Base-by-base conservation (phyloP, 2,113 vertebrate species). In the Rhinolophus sinicus region DNA sequence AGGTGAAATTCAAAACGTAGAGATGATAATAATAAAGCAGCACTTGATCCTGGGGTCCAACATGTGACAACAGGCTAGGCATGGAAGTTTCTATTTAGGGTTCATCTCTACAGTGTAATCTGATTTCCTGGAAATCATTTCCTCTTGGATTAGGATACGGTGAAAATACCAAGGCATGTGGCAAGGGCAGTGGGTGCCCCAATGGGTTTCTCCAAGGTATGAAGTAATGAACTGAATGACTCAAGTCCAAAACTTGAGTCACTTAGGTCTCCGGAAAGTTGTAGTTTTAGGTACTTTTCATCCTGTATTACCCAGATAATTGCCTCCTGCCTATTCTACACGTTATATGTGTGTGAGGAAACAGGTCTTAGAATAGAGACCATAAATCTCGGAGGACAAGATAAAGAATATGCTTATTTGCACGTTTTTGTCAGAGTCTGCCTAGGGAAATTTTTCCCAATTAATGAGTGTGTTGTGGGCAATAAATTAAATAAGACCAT, bases 321-420 rank as follows among this genome's bases (percentile, higher is more conserved):
- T 88, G 82, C 54, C 47, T 96, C 35, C 11, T 44, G 10, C 21
- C 38, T 38, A 64, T 67, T 86, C 44, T 38, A 75, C 50, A 64
- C 30, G 3, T 52, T 60, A 83, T 60, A 83, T 26, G 19, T 12
- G 56, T 22, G 35, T 4, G 35, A 94, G 76, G 72, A 64, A 84
- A 93, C 52, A 91, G 47, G 76, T 19, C n/a, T 80, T 21, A 21
- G 44, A 78, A 56, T 24, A 72, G 3, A 80, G 64, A 88, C 64
- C 50, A 84, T 86, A 84, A 70, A 96, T 78, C 88, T 69, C 77
- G 35, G 77, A 19, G 28, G 26, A 91, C 56, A 94, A 82, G 73
- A 83, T 81, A 87, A 91, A 89, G 77, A 86, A 91, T 50, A 94
- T 50, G 82, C 78, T 94, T 90, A 97, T 91, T 95, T 96, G 50